These are phyloP conservation scores for Synergus laeviventris DNA, from an alignment of 2,888 invertebrate genomes.

Conservation along the genomic window DNA sequence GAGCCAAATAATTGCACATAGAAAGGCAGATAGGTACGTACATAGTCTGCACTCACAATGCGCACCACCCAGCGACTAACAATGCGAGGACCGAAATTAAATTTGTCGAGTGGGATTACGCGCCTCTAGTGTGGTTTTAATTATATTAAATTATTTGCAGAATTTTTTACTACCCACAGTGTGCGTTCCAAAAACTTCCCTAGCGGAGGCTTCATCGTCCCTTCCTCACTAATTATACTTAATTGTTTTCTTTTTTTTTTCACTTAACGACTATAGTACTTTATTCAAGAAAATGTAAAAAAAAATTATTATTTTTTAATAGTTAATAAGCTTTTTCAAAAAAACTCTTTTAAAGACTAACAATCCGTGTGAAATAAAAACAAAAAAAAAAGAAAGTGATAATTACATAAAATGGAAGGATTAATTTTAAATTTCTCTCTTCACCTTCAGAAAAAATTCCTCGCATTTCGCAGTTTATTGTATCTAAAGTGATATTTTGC, in stretches of 20 bases:
- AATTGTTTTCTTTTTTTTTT: background rate
- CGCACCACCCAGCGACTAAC: slow-evolving; percentile 49
- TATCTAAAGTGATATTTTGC: no score
- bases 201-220: slow-evolving; percentile 30
- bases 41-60: slow-evolving; percentile 46
- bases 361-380: no score
- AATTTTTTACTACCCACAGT: slow-evolving; percentile 46
- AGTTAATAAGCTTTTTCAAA: background rate
- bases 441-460: no score
- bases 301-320: no score
- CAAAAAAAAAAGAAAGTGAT: no score
- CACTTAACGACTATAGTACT: background rate
- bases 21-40: slow-evolving; percentile 8
- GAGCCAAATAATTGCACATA: slow-evolving; percentile 45
- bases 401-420: no score
- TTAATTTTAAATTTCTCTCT: no score
- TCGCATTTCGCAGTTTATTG: no score
- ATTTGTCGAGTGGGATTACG: slow-evolving; percentile 66
- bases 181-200: slow-evolving; percentile 2
- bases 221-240: background rate
- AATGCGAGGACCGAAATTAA: slow-evolving; percentile 63
- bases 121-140: slow-evolving; percentile 59
- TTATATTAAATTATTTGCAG: slow-evolving; percentile 67
- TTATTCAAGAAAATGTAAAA: background rate
- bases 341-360: background rate